phyloP scores from a whole-genome alignment of 2,888 invertebrate species.

The Chironomus tentans region DNA sequence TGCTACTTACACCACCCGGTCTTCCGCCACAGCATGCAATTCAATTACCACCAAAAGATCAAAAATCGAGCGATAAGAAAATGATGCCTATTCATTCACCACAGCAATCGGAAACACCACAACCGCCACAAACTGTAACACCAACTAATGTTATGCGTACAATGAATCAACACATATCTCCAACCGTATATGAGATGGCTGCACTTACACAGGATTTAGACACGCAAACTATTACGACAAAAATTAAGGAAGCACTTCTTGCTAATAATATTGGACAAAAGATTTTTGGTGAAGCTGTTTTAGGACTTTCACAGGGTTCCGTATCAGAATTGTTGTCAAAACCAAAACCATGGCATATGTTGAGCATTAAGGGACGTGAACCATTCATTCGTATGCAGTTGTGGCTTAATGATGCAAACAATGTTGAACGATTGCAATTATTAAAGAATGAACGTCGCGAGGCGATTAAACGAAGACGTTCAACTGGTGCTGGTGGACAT shows the following conservation, averaged over 20 bases:
- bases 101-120: constrained; percentile 34
- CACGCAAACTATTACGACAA: constrained; percentile 91
- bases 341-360: constrained; percentile 98
- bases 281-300: constrained; percentile 95
- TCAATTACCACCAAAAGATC: constrained; percentile 55
- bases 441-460: constrained; percentile 84
- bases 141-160: constrained; percentile 56
- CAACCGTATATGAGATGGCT: constrained; percentile 97
- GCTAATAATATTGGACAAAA: constrained; percentile 98
- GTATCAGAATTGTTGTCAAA: constrained; percentile 95
- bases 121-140: constrained; percentile 48
- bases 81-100: constrained; percentile 52
- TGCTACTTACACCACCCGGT: constrained; percentile 67
- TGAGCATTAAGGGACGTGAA: constrained; percentile 94
- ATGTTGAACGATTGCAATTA: constrained; percentile 85
- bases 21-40: constrained; percentile 66
- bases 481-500: constrained; percentile 69
- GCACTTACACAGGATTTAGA: constrained; percentile 93
- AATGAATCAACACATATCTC: constrained; percentile 77
- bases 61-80: constrained; percentile 50
- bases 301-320: constrained; percentile 92
- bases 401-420: constrained; percentile 93
- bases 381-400: constrained; percentile 94
- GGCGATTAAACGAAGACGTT: constrained; percentile 80
- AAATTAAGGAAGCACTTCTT: constrained; percentile 91